Percentiles rank a stretch among this genome's conserved stretches.
Evolutionary conservation across 2,797 vertebrate genomes (phyloP).

Genomic region (Sorex maritimensis): DNA sequence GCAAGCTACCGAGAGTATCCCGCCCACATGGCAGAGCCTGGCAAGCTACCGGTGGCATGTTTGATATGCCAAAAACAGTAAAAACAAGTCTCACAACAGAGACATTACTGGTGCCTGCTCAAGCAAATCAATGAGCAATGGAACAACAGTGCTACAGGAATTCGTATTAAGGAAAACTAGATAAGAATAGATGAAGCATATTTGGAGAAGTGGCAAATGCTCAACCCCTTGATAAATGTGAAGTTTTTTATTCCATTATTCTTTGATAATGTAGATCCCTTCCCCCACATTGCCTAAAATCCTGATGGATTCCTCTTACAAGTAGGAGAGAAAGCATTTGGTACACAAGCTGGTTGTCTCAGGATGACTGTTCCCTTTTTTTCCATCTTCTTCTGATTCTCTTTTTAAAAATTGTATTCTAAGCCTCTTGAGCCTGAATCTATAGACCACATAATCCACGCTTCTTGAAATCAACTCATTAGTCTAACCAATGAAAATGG

Average conservation of each 20-base stretch:
- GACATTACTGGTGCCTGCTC: too few relatives aligned
- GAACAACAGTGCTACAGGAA: too few relatives aligned
- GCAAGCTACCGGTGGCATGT: too few relatives aligned
- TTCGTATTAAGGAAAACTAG: not conserved
- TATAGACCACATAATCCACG: not conserved
- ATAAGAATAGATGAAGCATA: not conserved
- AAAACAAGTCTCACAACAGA: too few relatives aligned
- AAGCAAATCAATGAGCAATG: too few relatives aligned
- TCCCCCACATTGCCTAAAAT: not conserved
- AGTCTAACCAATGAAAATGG: not conserved
- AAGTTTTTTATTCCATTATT: not conserved
- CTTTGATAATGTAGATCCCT: not conserved
- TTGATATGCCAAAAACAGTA: too few relatives aligned
- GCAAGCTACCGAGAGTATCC: too few relatives aligned
- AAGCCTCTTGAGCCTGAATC: not conserved
- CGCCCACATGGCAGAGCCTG: too few relatives aligned
- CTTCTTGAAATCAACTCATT: not conserved
- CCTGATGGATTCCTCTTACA: conserved; percentile 10
- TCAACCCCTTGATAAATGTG: not conserved
- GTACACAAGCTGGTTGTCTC: not conserved
- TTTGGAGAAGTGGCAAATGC: not conserved
- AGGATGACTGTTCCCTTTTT: not conserved
- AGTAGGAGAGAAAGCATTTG: not conserved
- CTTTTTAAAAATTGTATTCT: not conserved
- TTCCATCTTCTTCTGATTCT: not conserved